Evolutionary conservation across 2,888 invertebrate species (phyloP).

Genomic region (Hofmannophila pseudospretella): DNA sequence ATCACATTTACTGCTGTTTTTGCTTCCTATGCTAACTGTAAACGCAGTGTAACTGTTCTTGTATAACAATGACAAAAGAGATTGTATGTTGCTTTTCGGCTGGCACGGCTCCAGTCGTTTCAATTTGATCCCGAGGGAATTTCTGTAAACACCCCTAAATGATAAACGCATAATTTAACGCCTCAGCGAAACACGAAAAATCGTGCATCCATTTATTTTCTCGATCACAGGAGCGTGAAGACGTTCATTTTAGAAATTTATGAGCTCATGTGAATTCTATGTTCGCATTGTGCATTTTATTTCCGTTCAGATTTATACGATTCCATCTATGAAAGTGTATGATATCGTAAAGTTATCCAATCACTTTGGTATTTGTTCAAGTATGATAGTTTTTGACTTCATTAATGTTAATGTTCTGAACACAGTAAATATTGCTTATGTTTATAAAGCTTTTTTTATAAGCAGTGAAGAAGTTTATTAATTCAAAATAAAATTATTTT

Average conservation of each 20-base stretch:
- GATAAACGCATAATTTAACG: slow-evolving; percentile 75
- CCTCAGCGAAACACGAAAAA: slow-evolving; percentile 62
- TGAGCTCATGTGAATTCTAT: slow-evolving; percentile 38
- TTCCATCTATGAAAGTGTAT: background rate
- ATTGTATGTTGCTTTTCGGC: slow-evolving; percentile 40
- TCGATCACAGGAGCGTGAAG: slow-evolving; percentile 57
- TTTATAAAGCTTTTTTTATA: slow-evolving; percentile 31
- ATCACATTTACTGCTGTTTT: too few relatives aligned
- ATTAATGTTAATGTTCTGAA: slow-evolving; percentile 28
- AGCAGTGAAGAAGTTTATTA: slow-evolving; percentile 25
- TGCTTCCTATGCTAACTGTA: background rate
- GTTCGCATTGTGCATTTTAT: slow-evolving; percentile 5
- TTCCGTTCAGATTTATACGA: background rate
- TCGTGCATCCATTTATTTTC: slow-evolving; percentile 59
- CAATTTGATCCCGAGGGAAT: slow-evolving; percentile 67
- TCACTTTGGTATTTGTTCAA: background rate
- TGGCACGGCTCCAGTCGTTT: slow-evolving; percentile 73
- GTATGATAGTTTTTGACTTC: slow-evolving; percentile 29
- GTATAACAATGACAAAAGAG: slow-evolving; percentile 4
- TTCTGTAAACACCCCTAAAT: slow-evolving; percentile 73
- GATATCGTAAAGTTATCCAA: background rate
- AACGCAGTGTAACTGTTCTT: background rate
- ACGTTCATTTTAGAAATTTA: slow-evolving; percentile 52
- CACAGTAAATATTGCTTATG: background rate
- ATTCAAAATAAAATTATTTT: too few relatives aligned